A percentile compares a stretch with the other conserved stretches of the same genome.
phyloP scores from a whole-genome alignment of 1,140 invertebrate genomes.

The Lutraria rhynchaena region DNA sequence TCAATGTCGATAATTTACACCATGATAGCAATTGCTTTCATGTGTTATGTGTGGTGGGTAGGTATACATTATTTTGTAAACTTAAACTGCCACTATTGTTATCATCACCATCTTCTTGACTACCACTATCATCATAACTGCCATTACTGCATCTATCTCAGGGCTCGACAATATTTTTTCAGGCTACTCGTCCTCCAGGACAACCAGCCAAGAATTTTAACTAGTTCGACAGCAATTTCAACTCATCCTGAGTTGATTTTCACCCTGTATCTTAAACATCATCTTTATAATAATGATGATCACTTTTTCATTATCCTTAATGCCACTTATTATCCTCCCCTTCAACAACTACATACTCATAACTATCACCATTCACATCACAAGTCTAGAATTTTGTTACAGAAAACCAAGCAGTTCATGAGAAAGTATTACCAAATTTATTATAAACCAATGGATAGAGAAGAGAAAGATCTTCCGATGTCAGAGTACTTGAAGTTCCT shows the following conservation, averaged over 20 bases:
- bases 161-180: no score
- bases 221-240: no score
- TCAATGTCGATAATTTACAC: not conserved
- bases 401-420: constrained; percentile 41
- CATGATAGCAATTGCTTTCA: not conserved
- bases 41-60: not conserved
- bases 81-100: not conserved
- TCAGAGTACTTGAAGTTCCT: constrained; percentile 29
- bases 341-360: no score
- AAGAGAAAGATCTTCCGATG: constrained; percentile 9
- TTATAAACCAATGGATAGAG: not conserved
- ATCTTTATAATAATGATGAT: no score
- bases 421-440: constrained; percentile 13
- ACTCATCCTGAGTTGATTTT: no score
- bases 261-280: no score
- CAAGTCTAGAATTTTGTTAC: not conserved
- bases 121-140: not conserved
- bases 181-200: no score
- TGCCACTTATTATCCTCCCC: no score
- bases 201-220: no score
- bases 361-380: no score
- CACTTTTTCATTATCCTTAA: no score
- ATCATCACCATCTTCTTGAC: not conserved
- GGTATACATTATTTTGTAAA: not conserved
- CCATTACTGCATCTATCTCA: no score